These are phyloP conservation scores for Microctonus brassicae DNA, from an alignment of 2,888 invertebrate genomes.

Conservation along the genomic window DNA sequence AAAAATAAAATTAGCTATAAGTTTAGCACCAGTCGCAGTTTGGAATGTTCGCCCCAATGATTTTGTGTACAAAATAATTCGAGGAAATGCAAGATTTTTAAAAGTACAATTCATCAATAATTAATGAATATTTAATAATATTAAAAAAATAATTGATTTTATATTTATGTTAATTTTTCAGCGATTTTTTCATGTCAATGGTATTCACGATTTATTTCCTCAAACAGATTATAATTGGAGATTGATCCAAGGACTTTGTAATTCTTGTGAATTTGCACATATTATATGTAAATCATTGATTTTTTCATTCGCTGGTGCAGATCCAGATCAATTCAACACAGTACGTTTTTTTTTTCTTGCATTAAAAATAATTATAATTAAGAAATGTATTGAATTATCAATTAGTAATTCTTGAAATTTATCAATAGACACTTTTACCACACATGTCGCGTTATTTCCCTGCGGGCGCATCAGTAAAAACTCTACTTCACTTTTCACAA, in stretches of 20 bases:
- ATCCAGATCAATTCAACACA: conserved; percentile 76
- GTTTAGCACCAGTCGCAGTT: conserved; percentile 52
- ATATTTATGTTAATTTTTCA: conserved; percentile 10
- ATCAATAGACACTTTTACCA: conserved; percentile 41
- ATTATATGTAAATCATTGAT: conserved; percentile 79
- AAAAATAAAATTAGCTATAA: conserved; percentile 76
- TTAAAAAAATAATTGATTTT: background rate
- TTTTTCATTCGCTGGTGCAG: conserved; percentile 80
- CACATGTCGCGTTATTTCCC: conserved; percentile 42
- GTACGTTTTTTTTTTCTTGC: conserved; percentile 67
- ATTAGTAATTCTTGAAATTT: background rate
- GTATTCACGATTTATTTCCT: conserved; percentile 76
- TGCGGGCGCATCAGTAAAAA: conserved; percentile 41
- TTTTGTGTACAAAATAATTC: background rate
- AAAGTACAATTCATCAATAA: no score
- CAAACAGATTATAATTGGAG: conserved; percentile 74
- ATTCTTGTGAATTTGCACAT: conserved; percentile 72
- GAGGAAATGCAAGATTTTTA: background rate
- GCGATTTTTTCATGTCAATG: conserved; percentile 29
- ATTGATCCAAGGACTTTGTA: conserved; percentile 75
- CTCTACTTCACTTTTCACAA: conserved; percentile 41
- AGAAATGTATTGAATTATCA: background rate
- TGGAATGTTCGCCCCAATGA: conserved; percentile 39
- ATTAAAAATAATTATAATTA: background rate
- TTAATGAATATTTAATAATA: background rate